phyloP scores from a whole-genome alignment of 2,888 invertebrate species.

The Nemoura dubitans region DNA sequence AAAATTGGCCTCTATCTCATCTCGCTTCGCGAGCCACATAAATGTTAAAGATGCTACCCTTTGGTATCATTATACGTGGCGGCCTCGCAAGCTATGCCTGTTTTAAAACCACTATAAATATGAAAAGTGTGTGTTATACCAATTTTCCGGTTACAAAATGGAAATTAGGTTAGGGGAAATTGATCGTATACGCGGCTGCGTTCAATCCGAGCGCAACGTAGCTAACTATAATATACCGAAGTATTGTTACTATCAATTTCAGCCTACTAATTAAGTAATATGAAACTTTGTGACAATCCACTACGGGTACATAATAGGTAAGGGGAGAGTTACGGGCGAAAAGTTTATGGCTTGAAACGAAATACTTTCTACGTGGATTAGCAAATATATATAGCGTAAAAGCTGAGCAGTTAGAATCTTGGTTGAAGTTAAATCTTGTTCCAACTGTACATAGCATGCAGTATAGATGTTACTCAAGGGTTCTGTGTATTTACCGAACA shows the following conservation, averaged over 20 bases:
- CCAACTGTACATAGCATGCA: neutral
- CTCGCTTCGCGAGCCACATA: constrained; percentile 29
- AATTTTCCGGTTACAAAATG: constrained; percentile 13
- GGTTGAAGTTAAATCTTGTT: constrained; percentile 23
- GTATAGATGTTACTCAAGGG: neutral
- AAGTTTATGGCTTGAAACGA: constrained; percentile 30
- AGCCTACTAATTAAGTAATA: constrained; percentile 3
- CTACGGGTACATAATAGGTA: neutral
- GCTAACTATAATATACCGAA: neutral
- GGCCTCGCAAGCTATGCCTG: neutral
- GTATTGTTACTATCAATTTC: constrained; percentile 25
- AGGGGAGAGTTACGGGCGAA: neutral
- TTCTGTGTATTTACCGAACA: neutral
- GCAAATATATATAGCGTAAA: neutral
- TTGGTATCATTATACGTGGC: constrained; percentile 34
- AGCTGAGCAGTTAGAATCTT: neutral
- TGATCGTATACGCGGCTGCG: neutral
- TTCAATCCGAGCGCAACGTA: neutral
- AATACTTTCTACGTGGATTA: constrained; percentile 21
- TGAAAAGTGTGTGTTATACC: constrained; percentile 17
- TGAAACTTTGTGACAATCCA: constrained; percentile 22
- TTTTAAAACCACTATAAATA: constrained; percentile 10
- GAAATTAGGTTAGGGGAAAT: constrained; percentile 24
- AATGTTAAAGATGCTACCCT: constrained; percentile 32
- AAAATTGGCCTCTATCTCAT: constrained; percentile 30